Percentiles rank a stretch among this genome's conserved stretches.
Conservation (phyloP, 2,888 invertebrate genomes). For the Chloroclysta siterata region DNA sequence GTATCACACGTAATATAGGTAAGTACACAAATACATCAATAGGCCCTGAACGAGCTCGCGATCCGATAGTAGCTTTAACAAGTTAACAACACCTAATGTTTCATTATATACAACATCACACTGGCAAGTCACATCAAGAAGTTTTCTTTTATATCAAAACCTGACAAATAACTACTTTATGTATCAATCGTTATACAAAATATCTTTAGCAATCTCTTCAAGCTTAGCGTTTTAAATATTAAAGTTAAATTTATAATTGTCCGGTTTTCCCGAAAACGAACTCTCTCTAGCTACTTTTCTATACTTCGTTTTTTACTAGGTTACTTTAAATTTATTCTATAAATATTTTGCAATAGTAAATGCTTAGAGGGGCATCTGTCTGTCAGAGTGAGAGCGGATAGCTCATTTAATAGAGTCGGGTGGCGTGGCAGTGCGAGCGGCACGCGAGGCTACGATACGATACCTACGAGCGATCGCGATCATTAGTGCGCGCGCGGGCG, state of each 20-base stretch:
- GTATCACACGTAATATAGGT: constrained; percentile 71
- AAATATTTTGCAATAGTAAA: constrained; percentile 72
- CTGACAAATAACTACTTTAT: constrained; percentile 73
- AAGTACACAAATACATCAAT: constrained; percentile 54
- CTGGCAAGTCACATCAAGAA: constrained; percentile 81
- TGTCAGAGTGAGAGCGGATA: constrained; percentile 51
- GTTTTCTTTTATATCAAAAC: constrained; percentile 76
- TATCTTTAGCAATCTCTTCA: constrained; percentile 76
- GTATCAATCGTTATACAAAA: constrained; percentile 82
- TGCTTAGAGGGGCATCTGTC: constrained; percentile 72
- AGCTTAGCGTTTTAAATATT: constrained; percentile 68
- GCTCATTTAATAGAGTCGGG: constrained; percentile 36
- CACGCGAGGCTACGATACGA: constrained; percentile 11
- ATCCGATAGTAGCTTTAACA: constrained; percentile 51
- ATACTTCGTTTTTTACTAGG: constrained; percentile 66
- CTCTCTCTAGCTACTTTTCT: constrained; percentile 69
- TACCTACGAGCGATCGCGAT: constrained; percentile 36
- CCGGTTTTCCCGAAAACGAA: constrained; percentile 60
- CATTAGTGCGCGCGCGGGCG: constrained; percentile 48
- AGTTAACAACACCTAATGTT: constrained; percentile 59
- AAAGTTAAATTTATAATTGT: constrained; percentile 55
- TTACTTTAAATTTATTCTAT: constrained; percentile 57
- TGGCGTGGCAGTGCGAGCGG: constrained; percentile 42
- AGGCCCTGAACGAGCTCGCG: constrained; percentile 53
- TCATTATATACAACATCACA: constrained; percentile 79